These are phyloP conservation scores for Leuciscus idus DNA, from an alignment of 2,113 vertebrate genomes.

Conservation along the genomic window DNA sequence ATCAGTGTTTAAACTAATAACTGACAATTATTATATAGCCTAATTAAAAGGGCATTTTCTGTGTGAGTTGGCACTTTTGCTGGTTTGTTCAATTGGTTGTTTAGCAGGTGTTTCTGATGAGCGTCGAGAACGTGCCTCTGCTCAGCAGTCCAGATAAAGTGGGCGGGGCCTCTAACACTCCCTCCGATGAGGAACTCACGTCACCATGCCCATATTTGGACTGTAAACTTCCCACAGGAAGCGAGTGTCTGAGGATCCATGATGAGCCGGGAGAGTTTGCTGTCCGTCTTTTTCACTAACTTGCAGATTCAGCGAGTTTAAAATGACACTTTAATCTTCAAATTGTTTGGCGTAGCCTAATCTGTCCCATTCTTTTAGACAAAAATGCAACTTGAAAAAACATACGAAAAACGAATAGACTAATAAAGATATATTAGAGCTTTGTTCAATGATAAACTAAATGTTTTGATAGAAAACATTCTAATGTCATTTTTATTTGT, in stretches of 20 bases:
- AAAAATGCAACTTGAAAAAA: not conserved
- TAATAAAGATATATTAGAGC: not conserved
- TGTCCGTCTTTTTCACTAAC: not conserved
- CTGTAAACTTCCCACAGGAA: constrained; percentile 65
- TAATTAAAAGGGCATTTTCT: not conserved
- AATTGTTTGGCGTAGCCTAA: not conserved
- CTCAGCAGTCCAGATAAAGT: constrained; percentile 12
- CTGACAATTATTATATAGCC: not conserved
- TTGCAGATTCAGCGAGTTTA: constrained; percentile 2
- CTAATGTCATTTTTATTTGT: not conserved
- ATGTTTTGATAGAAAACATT: not conserved
- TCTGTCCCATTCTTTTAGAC: not conserved
- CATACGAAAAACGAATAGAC: not conserved
- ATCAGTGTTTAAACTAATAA: not conserved
- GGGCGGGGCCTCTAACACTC: constrained; percentile 71
- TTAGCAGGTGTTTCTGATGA: constrained; percentile 4
- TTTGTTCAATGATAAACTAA: not conserved
- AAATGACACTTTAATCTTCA: not conserved
- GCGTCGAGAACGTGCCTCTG: not conserved
- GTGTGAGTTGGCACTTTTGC: not conserved
- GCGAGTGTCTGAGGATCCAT: not conserved
- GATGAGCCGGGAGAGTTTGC: not conserved
- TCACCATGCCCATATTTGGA: constrained; percentile 75
- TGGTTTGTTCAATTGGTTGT: not conserved
- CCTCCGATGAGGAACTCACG: constrained; percentile 70